phyloP scores from a whole-genome alignment of 2,113 vertebrate genomes.

The Scartelaos histophorus region DNA sequence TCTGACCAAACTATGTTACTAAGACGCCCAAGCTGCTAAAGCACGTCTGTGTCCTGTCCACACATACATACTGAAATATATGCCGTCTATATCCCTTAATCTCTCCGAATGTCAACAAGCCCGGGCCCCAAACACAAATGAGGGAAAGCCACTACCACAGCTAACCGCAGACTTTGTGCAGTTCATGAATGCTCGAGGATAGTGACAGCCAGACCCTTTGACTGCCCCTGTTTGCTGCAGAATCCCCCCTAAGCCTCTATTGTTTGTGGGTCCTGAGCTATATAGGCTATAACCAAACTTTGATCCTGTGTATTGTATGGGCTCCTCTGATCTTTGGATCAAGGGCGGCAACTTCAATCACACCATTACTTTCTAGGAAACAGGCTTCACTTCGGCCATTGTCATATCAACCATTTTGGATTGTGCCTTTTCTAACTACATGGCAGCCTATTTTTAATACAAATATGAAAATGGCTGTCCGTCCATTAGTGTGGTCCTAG shows the following conservation, averaged over 20 bases:
- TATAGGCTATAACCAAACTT: constrained; percentile 2
- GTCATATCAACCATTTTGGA: not conserved
- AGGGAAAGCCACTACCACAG: not conserved
- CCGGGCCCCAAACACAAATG: not conserved
- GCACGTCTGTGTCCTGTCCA: not conserved
- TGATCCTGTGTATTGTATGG: not conserved
- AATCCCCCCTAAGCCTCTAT: constrained; percentile 1
- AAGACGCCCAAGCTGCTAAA: not conserved
- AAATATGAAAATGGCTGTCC: not conserved
- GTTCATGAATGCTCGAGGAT: not conserved
- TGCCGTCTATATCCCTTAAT: not conserved
- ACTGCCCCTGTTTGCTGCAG: constrained; percentile 7
- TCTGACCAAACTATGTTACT: not conserved
- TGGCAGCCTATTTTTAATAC: not conserved
- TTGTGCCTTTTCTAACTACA: not conserved
- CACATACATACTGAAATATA: not conserved
- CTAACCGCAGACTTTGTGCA: not conserved
- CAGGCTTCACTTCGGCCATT: not conserved
- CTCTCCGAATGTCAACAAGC: not conserved
- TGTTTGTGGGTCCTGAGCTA: constrained; percentile 10
- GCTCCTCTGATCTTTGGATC: constrained; percentile 1
- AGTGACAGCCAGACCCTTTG: not conserved
- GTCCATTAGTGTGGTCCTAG: not conserved
- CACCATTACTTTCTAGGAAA: constrained; percentile 6
- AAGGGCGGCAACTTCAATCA: constrained; percentile 2